A percentile compares a stretch with the other conserved stretches of the same genome.
Conservation (phyloP, 2,888 invertebrate genomes). For the Platerodrilus igneus region DNA sequence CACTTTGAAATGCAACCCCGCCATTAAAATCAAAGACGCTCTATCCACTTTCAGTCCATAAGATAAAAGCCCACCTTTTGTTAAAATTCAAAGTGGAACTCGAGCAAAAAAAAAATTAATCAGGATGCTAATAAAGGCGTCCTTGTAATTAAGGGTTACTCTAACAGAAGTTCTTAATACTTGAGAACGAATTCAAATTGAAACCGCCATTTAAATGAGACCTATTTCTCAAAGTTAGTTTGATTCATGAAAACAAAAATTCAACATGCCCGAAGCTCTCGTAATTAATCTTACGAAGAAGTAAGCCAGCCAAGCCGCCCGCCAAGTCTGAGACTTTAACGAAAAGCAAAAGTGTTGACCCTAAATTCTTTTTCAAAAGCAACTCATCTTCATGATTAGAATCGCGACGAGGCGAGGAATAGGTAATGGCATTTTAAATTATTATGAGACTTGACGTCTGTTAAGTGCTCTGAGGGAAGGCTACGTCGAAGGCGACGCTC, state of each 20-base stretch:
- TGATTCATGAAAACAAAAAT: too few relatives aligned
- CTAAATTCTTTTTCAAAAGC: slow-evolving; percentile 23
- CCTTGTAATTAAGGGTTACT: too few relatives aligned
- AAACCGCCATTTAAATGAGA: too few relatives aligned
- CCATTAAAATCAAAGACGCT: slow-evolving; percentile 9
- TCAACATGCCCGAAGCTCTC: slow-evolving; percentile 18
- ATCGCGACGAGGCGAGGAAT: slow-evolving; percentile 32
- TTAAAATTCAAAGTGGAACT: slow-evolving; percentile 8
- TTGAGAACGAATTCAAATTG: too few relatives aligned
- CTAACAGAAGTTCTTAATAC: too few relatives aligned
- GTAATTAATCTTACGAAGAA: slow-evolving; percentile 21
- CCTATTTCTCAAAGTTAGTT: too few relatives aligned
- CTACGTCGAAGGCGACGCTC: too few relatives aligned
- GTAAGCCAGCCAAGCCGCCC: slow-evolving; percentile 11
- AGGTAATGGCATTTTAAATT: slow-evolving; percentile 40
- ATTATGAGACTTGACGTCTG: slow-evolving; percentile 40
- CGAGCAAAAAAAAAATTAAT: slow-evolving; percentile 18
- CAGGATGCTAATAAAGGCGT: slow-evolving; percentile 23
- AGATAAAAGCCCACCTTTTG: slow-evolving; percentile 16
- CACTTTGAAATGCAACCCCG: slow-evolving; percentile 9
- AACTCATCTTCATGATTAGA: slow-evolving; percentile 32
- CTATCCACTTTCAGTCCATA: slow-evolving; percentile 8
- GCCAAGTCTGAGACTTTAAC: slow-evolving; percentile 15
- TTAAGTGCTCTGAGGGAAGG: slow-evolving; percentile 35
- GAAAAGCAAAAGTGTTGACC: slow-evolving; percentile 22